Evolutionary conservation across 2,113 vertebrate genomes (phyloP), one percentile per base, ranked within the genome.

Genomic region (Vireo altiloquus): DNA sequence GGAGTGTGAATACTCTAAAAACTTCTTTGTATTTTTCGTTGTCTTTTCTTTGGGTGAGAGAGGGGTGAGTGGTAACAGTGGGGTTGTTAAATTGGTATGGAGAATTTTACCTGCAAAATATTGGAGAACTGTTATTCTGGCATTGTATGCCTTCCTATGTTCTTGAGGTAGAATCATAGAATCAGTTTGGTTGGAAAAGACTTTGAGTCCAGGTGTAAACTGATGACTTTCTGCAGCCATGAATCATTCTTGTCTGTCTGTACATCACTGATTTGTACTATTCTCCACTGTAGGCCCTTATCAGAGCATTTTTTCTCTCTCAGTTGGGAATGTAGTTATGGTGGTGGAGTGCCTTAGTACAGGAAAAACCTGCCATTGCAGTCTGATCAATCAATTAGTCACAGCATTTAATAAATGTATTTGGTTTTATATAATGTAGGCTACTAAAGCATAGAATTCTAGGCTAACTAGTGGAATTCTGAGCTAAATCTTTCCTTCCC

Each of bases 21-120:
- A 19, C 6, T 57, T 44, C 7, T 10, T 72, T 56, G 5, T 80
- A 15, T 30, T 80, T 87, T 78, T 20, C 0, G 0, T 28, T 22
- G 19, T 22, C 5, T 18, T 82, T 59, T 28, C 6, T 40, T 10
- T 18, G 22, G 11, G n/a, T n/a, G n/a, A n/a, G n/a, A n/a, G n/a
- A n/a, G n/a, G n/a, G 2, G 4, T 3, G 23, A 15, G 8, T 9
- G 25, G 22, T 2, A 28, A 15, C 11, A 23, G 6, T 22, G 10
- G 6, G 2, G 4, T 20, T 64, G 5, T 46, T 70, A 39, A 56
- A 13, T 59, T 9, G 3, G 11, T 76, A 13, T 35, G 12, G 68
- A 63, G 39, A 70, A 54, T 42, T 65, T 71, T 66, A 42, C 1
- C 1, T 68, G 66, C 56, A 76, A 10, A 11, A 1, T 24, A 15